phyloP scores from a whole-genome alignment of 2,888 invertebrate species.

The Allygus modestus region DNA sequence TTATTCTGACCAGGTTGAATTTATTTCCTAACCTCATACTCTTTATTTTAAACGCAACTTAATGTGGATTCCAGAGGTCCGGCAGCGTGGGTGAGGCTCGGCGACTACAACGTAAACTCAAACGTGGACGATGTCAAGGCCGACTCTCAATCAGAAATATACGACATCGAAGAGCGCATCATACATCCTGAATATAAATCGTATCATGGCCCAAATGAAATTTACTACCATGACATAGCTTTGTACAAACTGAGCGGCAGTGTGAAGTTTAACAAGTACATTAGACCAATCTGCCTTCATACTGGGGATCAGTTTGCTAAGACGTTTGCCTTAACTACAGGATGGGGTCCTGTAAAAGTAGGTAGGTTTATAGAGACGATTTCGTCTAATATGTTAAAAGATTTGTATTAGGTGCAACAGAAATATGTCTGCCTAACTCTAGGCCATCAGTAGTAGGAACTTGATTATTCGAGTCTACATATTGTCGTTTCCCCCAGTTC shows the following conservation, averaged over 20 bases:
- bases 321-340: conserved; percentile 77
- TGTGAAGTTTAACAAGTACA: conserved; percentile 77
- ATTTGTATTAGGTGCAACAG: no score
- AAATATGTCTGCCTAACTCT: no score
- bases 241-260: conserved; percentile 76
- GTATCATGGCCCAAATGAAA: conserved; percentile 74
- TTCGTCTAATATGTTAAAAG: no score
- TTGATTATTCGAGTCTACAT: no score
- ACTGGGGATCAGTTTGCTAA: neutral
- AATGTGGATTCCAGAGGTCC: neutral
- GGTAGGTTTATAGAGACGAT: no score
- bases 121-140: conserved; percentile 8
- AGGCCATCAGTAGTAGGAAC: no score
- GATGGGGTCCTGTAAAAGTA: conserved; percentile 76
- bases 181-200: conserved; percentile 77
- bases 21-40: no score
- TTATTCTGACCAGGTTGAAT: no score
- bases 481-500: no score
- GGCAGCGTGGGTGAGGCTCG: conserved; percentile 43
- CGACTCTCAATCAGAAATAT: conserved; percentile 77
- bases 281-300: conserved; percentile 81
- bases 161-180: conserved; percentile 75
- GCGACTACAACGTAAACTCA: conserved; percentile 36
- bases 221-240: neutral
- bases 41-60: no score